Conservation (phyloP, 1,140 invertebrate species). For the Ridgeia piscesae region DNA sequence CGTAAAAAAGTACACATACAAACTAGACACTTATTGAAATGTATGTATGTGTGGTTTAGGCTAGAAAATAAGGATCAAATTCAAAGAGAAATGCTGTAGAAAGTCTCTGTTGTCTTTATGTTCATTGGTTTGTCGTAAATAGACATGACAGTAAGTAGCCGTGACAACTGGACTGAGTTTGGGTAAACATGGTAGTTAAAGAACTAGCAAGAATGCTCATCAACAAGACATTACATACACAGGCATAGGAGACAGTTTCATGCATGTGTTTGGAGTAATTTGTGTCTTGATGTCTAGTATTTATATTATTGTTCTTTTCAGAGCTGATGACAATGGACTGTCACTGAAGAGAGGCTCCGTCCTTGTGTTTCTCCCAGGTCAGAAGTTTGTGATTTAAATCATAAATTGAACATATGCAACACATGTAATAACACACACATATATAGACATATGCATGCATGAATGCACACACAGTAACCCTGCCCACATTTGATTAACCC, state of each 20-base stretch:
- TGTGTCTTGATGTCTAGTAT: not conserved
- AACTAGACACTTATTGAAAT: too few species aligned
- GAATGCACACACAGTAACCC: too few species aligned
- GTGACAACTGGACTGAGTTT: not conserved
- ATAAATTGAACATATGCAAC: not conserved
- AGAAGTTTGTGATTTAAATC: constrained; percentile 8
- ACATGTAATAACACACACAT: not conserved
- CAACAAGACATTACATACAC: too few species aligned
- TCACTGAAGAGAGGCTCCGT: constrained; percentile 65
- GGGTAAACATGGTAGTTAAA: not conserved
- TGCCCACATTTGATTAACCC: too few species aligned
- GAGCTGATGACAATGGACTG: not conserved
- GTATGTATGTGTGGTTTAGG: too few species aligned
- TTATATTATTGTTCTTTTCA: not conserved
- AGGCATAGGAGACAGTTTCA: too few species aligned
- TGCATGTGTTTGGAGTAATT: not conserved
- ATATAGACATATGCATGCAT: not conserved
- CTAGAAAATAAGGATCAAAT: too few species aligned
- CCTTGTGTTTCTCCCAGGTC: constrained; percentile 85
- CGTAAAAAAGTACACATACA: too few species aligned
- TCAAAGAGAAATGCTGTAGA: too few species aligned
- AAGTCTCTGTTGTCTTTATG: not conserved
- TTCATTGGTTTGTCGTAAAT: constrained; percentile 5
- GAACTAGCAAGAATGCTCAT: too few species aligned
- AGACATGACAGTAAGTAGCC: not conserved